phyloP scores from a whole-genome alignment of 2,888 invertebrate species.

The Erannis defoliaria region DNA sequence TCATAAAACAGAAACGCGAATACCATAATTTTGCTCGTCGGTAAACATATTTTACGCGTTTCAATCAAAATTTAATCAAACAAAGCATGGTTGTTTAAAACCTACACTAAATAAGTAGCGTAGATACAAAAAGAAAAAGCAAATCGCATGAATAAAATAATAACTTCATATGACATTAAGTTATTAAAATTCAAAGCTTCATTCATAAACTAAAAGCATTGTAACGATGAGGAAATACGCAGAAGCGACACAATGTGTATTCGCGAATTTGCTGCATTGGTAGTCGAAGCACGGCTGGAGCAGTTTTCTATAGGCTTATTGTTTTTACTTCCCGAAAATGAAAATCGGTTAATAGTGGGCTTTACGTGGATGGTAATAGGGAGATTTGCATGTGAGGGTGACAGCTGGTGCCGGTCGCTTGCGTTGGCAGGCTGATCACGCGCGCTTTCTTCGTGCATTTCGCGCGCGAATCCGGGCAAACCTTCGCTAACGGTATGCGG shows the following conservation, averaged over 20 bases:
- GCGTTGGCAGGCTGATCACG: slow-evolving; percentile 78
- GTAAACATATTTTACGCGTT: slow-evolving; percentile 1
- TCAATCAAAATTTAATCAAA: slow-evolving; percentile 1
- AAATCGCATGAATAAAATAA: slow-evolving; percentile 19
- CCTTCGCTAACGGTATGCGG: slow-evolving; percentile 78
- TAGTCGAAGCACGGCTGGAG: slow-evolving; percentile 73
- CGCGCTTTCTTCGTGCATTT: slow-evolving; percentile 84
- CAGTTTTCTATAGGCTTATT: slow-evolving; percentile 70
- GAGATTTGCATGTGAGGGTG: slow-evolving; percentile 35
- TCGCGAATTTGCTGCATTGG: slow-evolving; percentile 76
- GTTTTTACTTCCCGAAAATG: slow-evolving; percentile 54
- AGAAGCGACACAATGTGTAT: slow-evolving; percentile 77
- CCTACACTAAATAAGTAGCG: not conserved
- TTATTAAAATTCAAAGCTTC: slow-evolving; percentile 75
- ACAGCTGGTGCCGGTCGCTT: slow-evolving; percentile 51
- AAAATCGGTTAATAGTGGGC: slow-evolving; percentile 57
- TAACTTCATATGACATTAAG: slow-evolving; percentile 32
- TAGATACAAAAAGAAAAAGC: not conserved
- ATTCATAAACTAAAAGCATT: slow-evolving; percentile 74
- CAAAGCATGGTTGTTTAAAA: not conserved
- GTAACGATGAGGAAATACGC: slow-evolving; percentile 83
- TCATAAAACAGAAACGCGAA: slow-evolving; percentile 24
- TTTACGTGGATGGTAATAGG: slow-evolving; percentile 58
- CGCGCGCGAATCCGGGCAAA: slow-evolving; percentile 79
- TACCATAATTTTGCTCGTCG: not conserved